Conservation (phyloP, 1,140 invertebrate genomes). For the Schlechtendalia chinensis region DNA sequence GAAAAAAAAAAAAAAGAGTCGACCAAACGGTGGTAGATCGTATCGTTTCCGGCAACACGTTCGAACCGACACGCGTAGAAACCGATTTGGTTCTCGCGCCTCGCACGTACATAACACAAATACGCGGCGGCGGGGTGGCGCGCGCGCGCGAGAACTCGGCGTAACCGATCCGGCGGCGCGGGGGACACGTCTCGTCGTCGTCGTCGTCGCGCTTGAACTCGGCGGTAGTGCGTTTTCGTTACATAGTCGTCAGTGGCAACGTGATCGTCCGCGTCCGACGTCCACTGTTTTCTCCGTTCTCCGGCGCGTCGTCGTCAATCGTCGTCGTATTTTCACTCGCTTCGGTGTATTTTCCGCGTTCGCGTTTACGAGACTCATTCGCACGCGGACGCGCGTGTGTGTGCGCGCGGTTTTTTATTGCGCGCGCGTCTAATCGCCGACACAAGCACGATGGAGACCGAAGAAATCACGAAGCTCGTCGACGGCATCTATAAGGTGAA, state of each 20-base stretch:
- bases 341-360: background rate
- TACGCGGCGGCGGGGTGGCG: background rate
- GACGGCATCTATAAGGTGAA: conserved; percentile 83
- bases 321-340: background rate
- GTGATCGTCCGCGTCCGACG: conserved; percentile 34
- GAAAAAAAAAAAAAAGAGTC: too few species aligned
- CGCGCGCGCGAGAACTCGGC: background rate
- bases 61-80: too few species aligned
- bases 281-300: background rate
- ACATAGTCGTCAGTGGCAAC: conserved; percentile 38
- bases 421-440: too few species aligned
- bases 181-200: background rate
- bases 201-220: background rate
- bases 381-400: background rate
- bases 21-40: too few species aligned
- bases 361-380: too few species aligned
- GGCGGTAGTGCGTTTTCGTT: too few species aligned
- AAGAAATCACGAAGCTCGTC: conserved; percentile 83
- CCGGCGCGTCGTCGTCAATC: background rate
- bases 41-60: too few species aligned
- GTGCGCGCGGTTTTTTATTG: background rate
- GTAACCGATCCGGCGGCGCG: conserved; percentile 39
- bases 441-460: conserved; percentile 86
- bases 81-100: background rate
- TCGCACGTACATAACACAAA: background rate